A percentile compares a stretch with the other conserved stretches of the same genome.
phyloP scores from a whole-genome alignment of 2,113 vertebrate species.

The Xenopus laevis region DNA sequence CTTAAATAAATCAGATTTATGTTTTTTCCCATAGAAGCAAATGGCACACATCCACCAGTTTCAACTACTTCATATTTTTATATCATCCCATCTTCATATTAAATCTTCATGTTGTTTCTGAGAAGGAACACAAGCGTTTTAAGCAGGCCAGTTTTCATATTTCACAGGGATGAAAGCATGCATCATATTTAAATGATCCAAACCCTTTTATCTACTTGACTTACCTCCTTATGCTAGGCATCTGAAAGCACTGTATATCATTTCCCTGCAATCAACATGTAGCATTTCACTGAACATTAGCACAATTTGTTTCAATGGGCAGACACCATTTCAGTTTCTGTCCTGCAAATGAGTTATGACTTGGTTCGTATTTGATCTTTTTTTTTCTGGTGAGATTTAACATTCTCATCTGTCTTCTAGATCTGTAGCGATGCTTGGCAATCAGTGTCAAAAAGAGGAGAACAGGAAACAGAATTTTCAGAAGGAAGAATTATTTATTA shows the following conservation, averaged over 20 bases:
- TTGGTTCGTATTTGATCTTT: constrained; percentile 18
- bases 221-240: constrained; percentile 5
- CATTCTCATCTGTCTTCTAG: constrained; percentile 33
- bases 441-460: constrained; percentile 23
- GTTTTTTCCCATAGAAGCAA: too few relatives aligned
- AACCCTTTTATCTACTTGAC: constrained; percentile 7
- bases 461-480: constrained; percentile 20
- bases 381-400: constrained; percentile 28
- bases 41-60: too few relatives aligned
- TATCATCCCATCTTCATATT: not conserved
- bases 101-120: constrained; percentile 1
- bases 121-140: constrained; percentile 5
- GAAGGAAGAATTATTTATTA: constrained; percentile 33
- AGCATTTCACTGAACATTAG: constrained; percentile 11
- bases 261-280: constrained; percentile 23
- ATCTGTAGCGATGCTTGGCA: constrained; percentile 20
- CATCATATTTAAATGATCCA: constrained; percentile 9
- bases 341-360: constrained; percentile 34
- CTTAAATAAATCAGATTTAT: too few relatives aligned
- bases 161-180: not conserved
- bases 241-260: constrained; percentile 14
- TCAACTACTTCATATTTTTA: too few relatives aligned
- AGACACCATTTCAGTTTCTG: constrained; percentile 34
- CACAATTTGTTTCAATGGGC: constrained; percentile 29
- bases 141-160: not conserved